Evolutionary conservation across 2,797 vertebrate species (phyloP).

Genomic region (Trachops cirrhosus): DNA sequence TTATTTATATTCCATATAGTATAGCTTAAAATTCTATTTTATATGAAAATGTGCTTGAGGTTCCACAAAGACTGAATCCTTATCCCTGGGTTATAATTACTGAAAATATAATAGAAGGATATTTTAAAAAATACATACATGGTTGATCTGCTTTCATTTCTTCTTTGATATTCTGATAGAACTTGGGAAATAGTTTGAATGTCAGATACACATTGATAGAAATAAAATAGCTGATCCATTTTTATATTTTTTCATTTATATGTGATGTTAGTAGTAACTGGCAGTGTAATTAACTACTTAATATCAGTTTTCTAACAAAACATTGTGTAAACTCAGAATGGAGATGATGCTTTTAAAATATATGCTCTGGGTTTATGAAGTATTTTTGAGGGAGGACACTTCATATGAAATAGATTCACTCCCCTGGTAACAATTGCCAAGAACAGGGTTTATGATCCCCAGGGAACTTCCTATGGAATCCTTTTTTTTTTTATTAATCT

Average conservation of each 20-base stretch:
- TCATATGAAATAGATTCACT: neutral
- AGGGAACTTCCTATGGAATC: neutral
- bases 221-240: neutral
- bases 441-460: neutral
- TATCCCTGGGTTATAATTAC: neutral
- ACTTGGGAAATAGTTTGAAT: neutral
- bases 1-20: neutral
- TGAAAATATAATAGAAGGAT: neutral
- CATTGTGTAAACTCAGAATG: neutral
- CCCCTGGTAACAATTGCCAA: neutral
- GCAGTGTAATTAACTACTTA: neutral
- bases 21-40: neutral
- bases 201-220: neutral
- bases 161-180: neutral
- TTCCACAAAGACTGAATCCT: neutral
- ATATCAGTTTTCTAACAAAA: conserved; percentile 21
- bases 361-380: neutral
- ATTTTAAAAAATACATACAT: neutral
- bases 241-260: neutral
- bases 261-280: neutral
- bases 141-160: neutral
- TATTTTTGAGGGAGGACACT: neutral
- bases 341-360: neutral
- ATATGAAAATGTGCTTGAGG: neutral
- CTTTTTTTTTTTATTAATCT: neutral